Percentiles rank a stretch among this genome's conserved stretches.
These are phyloP conservation scores for Sialis fuliginosa DNA, from an alignment of 2,888 invertebrate genomes.

Conservation along the genomic window DNA sequence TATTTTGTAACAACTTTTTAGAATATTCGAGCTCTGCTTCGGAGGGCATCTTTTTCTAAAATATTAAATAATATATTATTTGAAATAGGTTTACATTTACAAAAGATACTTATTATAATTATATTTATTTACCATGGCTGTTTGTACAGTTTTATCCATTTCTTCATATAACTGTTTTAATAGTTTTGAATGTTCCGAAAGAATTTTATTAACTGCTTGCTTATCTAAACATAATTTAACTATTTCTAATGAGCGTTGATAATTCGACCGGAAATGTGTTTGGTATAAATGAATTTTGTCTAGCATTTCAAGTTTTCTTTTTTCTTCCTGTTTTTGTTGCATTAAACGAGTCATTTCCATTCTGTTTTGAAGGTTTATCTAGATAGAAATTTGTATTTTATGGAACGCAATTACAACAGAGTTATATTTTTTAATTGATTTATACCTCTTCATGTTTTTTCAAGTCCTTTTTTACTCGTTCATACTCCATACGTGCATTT, in stretches of 20 bases:
- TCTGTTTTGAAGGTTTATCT: too few relatives aligned
- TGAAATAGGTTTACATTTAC: background rate
- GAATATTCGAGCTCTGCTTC: slow-evolving; percentile 16
- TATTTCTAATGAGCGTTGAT: slow-evolving; percentile 33
- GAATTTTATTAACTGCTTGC: slow-evolving; percentile 23
- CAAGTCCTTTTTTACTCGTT: slow-evolving; percentile 17
- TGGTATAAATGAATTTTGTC: slow-evolving; percentile 39
- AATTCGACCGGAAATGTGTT: slow-evolving; percentile 33
- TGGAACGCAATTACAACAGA: too few relatives aligned
- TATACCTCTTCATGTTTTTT: slow-evolving; percentile 17
- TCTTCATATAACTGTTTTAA: slow-evolving; percentile 26
- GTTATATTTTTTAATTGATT: background rate
- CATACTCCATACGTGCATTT: slow-evolving; percentile 30
- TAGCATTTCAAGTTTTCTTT: slow-evolving; percentile 12
- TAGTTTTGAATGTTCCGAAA: slow-evolving; percentile 26
- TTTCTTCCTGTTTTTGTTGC: too few relatives aligned
- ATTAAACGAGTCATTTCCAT: too few relatives aligned
- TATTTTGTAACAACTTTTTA: slow-evolving; percentile 15
- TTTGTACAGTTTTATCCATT: slow-evolving; percentile 28
- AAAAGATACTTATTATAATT: background rate
- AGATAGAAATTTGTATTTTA: too few relatives aligned
- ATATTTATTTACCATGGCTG: slow-evolving; percentile 19
- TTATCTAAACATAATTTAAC: slow-evolving; percentile 24
- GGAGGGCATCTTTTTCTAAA: slow-evolving; percentile 17
- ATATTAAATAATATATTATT: background rate